Base-by-base conservation (phyloP, 2,797 vertebrate genomes). In the Sebastes hopkinsi region DNA sequence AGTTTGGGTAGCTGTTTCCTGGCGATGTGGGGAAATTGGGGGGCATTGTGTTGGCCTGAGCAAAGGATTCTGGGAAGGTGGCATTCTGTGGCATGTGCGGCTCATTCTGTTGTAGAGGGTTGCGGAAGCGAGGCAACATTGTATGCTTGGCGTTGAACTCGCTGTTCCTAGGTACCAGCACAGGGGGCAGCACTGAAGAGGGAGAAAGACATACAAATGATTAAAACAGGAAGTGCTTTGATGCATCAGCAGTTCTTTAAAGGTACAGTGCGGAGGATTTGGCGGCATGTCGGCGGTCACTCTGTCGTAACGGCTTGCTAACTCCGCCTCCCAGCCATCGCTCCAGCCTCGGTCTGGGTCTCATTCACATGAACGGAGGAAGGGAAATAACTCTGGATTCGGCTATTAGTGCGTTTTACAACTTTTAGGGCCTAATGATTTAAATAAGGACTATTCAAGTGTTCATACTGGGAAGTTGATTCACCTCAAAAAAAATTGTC, bases 111-210 rank as follows among this genome's bases (percentile, higher is more conserved):
- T 95, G 95, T 1, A 97, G 96, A 69, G 98, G 94, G 93, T 97
- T 99, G 84, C 97, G 98, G 93, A 99, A 99, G 72, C 98, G 98
- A 36, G 99, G 98, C 92, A 99, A 82, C 92, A 99, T 98, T 75
- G 97, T 98, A 92, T 99, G 98, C 95, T 99, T 99, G 84, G 98
- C 97, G 52, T 99, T 99, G 91, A 98, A 99, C 93, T 99, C 99
- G 0, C 98, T 99, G 96, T 99, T 99, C 90, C 98, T 96, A 3
- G 99, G 98, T 82, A 99, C 99, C 95, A 99, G 96, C 83, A 99
- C 99, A 0, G 99, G 99, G 62, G 98, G 99, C 85, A 99, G 95
- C 88, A 99, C 99, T 99, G 90, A 18, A 79, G 12, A 70, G 66
- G 60, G 50, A 65, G 72, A 84, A 25, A 42, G 4, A 34, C 10